Conservation (phyloP, 2,113 vertebrate species). For the human (Homo sapiens) region DNA sequence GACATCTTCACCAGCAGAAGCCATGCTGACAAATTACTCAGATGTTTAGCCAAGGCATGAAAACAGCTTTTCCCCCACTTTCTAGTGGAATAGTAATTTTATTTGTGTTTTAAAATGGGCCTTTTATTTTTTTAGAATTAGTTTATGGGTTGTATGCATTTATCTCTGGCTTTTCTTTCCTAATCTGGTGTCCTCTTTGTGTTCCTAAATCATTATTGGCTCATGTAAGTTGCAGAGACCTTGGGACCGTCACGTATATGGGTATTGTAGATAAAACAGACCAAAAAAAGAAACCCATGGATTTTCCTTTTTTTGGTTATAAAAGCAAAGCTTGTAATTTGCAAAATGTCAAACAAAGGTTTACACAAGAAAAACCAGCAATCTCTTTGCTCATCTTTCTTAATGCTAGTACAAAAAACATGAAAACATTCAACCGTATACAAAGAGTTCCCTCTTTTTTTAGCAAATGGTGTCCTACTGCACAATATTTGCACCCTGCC, state of each 20-base stretch:
- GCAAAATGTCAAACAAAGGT: background rate
- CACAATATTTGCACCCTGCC: background rate
- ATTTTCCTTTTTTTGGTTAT: slow-evolving; percentile 28
- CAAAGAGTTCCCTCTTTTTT: background rate
- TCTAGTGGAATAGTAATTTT: background rate
- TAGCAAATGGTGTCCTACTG: background rate
- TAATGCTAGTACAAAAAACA: slow-evolving; percentile 36
- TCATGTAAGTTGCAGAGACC: background rate
- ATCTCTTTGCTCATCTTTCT: slow-evolving; percentile 5
- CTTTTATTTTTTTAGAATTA: background rate
- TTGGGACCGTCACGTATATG: background rate
- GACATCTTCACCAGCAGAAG: slow-evolving; percentile 24
- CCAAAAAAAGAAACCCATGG: background rate
- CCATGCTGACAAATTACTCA: slow-evolving; percentile 41
- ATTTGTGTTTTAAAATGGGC: slow-evolving; percentile 45
- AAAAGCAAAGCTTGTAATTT: slow-evolving; percentile 47
- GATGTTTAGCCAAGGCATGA: slow-evolving; percentile 31
- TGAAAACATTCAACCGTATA: background rate
- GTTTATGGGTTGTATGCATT: slow-evolving; percentile 43
- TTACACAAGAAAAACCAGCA: slow-evolving; percentile 15
- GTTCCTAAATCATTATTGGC: slow-evolving; percentile 23
- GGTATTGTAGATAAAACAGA: background rate
- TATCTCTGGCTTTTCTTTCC: background rate
- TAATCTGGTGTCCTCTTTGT: slow-evolving; percentile 14
- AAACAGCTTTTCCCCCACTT: background rate